Conservation (phyloP, 2,888 invertebrate genomes). For the Calameuta idolon region DNA sequence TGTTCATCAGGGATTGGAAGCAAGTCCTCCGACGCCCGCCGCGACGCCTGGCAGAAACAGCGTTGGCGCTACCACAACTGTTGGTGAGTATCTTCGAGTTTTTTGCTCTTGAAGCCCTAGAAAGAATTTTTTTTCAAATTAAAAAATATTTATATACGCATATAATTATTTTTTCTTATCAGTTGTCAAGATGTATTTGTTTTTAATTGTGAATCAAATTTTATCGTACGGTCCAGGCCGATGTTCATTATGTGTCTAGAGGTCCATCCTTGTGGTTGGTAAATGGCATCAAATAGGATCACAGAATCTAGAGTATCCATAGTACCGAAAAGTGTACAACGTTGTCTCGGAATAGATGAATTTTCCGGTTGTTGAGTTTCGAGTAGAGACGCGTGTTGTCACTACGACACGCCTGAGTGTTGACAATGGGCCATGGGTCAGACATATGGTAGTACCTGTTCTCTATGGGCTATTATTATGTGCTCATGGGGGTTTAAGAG, state of each 20-base stretch:
- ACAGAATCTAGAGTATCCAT: neutral
- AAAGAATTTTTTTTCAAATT: neutral
- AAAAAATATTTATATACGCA: too few relatives aligned
- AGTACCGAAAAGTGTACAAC: constrained; percentile 51
- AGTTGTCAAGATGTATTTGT: neutral
- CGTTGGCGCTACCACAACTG: constrained; percentile 57
- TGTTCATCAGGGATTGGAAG: constrained; percentile 67
- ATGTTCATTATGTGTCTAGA: neutral
- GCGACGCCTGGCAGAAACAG: constrained; percentile 62
- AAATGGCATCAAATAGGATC: neutral
- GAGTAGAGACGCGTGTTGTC: constrained; percentile 49
- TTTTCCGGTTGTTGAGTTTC: constrained; percentile 61
- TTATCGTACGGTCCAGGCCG: neutral
- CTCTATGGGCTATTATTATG: constrained; percentile 59
- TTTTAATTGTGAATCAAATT: neutral
- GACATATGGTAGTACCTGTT: constrained; percentile 65
- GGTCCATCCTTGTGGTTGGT: neutral
- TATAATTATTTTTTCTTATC: neutral
- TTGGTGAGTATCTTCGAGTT: constrained; percentile 51
- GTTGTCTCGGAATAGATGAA: constrained; percentile 57
- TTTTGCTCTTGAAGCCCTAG: neutral
- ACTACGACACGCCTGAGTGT: constrained; percentile 15
- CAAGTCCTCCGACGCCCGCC: constrained; percentile 63
- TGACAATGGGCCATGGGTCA: constrained; percentile 27
- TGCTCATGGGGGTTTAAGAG: constrained; percentile 57